Conservation (phyloP, 2,888 invertebrate species). For the Bugulina stolonifera region DNA sequence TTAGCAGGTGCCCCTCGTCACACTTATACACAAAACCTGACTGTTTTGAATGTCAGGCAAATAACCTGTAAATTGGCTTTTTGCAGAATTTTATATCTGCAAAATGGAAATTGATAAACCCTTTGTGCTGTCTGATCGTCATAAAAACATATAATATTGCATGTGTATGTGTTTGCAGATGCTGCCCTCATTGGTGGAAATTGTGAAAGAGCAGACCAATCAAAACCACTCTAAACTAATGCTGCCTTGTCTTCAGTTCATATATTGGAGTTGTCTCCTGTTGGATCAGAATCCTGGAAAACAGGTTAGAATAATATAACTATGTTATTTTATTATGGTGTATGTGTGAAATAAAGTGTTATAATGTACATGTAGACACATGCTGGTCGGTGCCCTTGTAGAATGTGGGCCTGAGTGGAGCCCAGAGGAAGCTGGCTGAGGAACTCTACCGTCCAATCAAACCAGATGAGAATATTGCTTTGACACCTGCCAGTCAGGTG, state of each 20-base stretch:
- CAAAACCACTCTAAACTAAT: constrained; percentile 35
- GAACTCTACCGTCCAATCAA: constrained; percentile 43
- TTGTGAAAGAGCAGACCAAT: constrained; percentile 41
- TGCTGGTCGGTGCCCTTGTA: neutral
- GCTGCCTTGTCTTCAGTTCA: constrained; percentile 49
- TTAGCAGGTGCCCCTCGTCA: too few relatives aligned
- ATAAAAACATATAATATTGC: too few relatives aligned
- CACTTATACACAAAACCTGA: too few relatives aligned
- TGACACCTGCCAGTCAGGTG: constrained; percentile 26
- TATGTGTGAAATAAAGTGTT: neutral
- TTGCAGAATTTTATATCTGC: too few relatives aligned
- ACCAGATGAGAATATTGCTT: constrained; percentile 31
- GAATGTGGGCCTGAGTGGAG: constrained; percentile 4
- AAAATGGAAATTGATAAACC: too few relatives aligned
- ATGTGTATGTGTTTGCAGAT: constrained; percentile 33
- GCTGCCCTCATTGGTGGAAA: constrained; percentile 43
- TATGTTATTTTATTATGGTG: neutral
- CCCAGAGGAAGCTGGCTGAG: constrained; percentile 45
- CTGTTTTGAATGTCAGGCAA: too few relatives aligned
- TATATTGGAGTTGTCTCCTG: constrained; percentile 48
- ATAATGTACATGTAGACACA: neutral
- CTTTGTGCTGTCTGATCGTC: too few relatives aligned
- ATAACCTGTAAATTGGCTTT: too few relatives aligned
- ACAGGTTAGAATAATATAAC: constrained; percentile 34
- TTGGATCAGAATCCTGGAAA: constrained; percentile 42